Conservation (phyloP, 2,888 invertebrate species). For the Ennomos erosarius region DNA sequence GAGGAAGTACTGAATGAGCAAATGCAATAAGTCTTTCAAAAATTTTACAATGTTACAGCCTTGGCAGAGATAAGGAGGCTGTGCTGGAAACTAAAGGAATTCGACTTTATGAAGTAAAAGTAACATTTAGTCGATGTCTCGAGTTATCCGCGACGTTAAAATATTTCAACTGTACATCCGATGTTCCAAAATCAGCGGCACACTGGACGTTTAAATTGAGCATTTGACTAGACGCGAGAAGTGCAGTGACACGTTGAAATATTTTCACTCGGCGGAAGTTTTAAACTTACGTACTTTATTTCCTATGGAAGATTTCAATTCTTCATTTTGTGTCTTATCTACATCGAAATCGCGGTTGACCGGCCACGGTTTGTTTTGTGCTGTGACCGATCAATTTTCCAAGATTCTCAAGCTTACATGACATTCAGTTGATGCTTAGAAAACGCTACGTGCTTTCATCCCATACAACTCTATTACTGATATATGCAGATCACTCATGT, state of each 20-base stretch:
- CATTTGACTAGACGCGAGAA: constrained; percentile 61
- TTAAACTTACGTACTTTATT: constrained; percentile 75
- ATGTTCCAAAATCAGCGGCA: constrained; percentile 17
- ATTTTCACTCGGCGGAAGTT: constrained; percentile 64
- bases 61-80: constrained; percentile 52
- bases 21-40: constrained; percentile 64
- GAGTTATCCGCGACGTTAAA: constrained; percentile 64
- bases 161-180: constrained; percentile 55
- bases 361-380: constrained; percentile 73
- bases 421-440: constrained; percentile 54
- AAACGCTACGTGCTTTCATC: constrained; percentile 61
- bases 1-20: constrained; percentile 81
- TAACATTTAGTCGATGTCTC: constrained; percentile 84
- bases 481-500: constrained; percentile 68
- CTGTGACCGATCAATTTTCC: constrained; percentile 65
- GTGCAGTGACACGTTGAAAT: constrained; percentile 53
- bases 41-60: constrained; percentile 74
- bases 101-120: constrained; percentile 54
- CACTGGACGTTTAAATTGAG: constrained; percentile 58
- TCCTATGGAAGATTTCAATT: constrained; percentile 82
- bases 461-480: constrained; percentile 52
- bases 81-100: constrained; percentile 15
- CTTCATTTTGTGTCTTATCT: constrained; percentile 73
- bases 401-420: constrained; percentile 51
- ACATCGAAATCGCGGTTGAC: constrained; percentile 64